Evolutionary conservation across 2,888 invertebrate species (phyloP).

Genomic region (Siphonodentalium dalli): DNA sequence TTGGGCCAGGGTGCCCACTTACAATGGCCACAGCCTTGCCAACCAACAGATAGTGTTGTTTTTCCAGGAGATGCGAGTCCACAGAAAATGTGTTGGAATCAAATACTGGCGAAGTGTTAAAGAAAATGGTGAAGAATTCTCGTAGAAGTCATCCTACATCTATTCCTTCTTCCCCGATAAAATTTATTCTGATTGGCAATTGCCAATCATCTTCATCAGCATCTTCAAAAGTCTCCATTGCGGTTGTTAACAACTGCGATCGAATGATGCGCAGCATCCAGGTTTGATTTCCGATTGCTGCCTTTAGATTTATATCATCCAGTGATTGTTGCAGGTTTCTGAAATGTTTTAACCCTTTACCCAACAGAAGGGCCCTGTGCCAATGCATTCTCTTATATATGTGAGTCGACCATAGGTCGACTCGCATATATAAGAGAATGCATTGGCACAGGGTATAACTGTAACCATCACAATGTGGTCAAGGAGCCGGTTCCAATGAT

Average conservation of each 20-base stretch:
- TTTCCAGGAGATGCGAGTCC: slow-evolving; percentile 7
- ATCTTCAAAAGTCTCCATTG: slow-evolving; percentile 12
- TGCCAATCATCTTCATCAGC: slow-evolving; percentile 16
- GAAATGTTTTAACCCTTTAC: no score
- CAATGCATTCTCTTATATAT: no score
- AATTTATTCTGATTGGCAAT: slow-evolving; percentile 1
- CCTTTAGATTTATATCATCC: not conserved
- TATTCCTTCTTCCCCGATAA: slow-evolving; percentile 20
- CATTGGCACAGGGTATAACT: no score
- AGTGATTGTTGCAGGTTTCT: no score
- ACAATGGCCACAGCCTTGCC: slow-evolving; percentile 11
- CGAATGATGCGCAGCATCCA: slow-evolving; percentile 10
- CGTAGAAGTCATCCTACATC: slow-evolving; percentile 17
- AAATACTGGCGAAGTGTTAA: slow-evolving; percentile 13
- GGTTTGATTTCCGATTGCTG: not conserved
- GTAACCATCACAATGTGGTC: no score
- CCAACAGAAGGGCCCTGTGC: no score
- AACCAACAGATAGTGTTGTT: slow-evolving; percentile 11
- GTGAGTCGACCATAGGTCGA: no score
- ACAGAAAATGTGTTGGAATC: slow-evolving; percentile 14
- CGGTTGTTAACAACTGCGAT: slow-evolving; percentile 2
- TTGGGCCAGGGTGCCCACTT: slow-evolving; percentile 18
- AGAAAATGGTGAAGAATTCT: slow-evolving; percentile 12
- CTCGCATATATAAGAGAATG: no score
- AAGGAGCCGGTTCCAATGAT: no score